Evolutionary conservation across 92 coral and sea anemone genomes (phyloP).

Genomic region (Anthopleura xanthogrammica): DNA sequence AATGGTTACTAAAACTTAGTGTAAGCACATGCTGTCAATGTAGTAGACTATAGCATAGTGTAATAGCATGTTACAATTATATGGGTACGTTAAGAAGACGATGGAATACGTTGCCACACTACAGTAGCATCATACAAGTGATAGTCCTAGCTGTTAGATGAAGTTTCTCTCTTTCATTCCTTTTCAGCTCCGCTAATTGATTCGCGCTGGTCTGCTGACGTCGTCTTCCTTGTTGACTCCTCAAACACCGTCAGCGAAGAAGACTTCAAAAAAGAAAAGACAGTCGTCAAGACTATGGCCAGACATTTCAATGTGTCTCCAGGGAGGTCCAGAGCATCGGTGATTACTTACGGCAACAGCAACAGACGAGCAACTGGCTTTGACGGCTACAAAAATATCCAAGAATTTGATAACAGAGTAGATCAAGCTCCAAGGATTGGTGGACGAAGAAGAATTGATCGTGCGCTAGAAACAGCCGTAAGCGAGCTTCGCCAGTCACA

Average conservation of each 20-base stretch:
- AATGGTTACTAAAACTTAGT: no score
- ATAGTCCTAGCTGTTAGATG: no score
- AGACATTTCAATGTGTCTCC: constrained; percentile 64
- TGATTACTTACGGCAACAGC: constrained; percentile 61
- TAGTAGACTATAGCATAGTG: no score
- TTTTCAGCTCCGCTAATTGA: background rate
- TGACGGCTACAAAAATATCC: constrained; percentile 16
- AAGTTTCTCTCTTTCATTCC: background rate
- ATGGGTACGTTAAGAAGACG: no score
- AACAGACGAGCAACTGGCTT: constrained; percentile 40
- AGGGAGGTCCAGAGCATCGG: constrained; percentile 69
- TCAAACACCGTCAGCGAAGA: constrained; percentile 41
- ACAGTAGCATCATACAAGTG: no score
- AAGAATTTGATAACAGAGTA: constrained; percentile 48
- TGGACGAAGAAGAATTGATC: constrained; percentile 63
- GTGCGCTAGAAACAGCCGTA: constrained; percentile 56
- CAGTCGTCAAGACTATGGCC: constrained; percentile 63
- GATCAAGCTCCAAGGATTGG: constrained; percentile 55
- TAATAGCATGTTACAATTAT: no score
- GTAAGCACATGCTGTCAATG: no score
- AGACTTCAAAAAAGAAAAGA: constrained; percentile 55
- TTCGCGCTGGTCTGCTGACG: constrained; percentile 42
- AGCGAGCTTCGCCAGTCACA: constrained; percentile 48
- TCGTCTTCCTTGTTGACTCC: constrained; percentile 68
- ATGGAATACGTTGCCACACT: no score